Base-by-base conservation (phyloP, 2,888 invertebrate genomes). In the Stenotaenia linearis region DNA sequence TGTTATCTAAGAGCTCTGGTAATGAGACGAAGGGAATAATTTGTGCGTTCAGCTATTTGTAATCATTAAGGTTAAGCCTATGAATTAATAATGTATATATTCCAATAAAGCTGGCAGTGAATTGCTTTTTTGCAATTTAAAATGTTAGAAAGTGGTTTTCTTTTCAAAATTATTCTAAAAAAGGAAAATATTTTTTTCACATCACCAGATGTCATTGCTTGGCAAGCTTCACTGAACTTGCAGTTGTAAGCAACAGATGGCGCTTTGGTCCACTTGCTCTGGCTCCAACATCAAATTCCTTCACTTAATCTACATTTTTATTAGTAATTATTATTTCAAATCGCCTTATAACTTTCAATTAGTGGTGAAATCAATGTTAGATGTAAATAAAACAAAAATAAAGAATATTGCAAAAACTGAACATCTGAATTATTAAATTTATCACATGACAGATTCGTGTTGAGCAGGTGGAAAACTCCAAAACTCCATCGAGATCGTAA, bases 391-490 rank as follows among this genome's bases (percentile, higher is more conserved):
- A 50, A 1, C 15, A 6, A 18, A 18, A 45, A 18, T 5, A 45
- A 45, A 45, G 15, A 18, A 9, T 18, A 23, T 5, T 2, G 7
- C 23, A 69, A 69, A 25, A 15, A 23, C 12, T 69, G 23, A 12
- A 69, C 1, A 7, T 28, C 10, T n/a, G 25, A 69, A 69, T 28
- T 23, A 23, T 28, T 5, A 23, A 28, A 25, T 69, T 2, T 69
- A 75, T 75, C 37, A 75, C 76, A 35, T 75, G 76, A 35, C 18
- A 75, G 32, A 15, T 18, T 75, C 76, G 37, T 75, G 76, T 75
- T 75, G 35, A 37, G 18, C 9, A n/a, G 76, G 32, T 75, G 76
- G 76, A 32, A 21, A 23, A 37, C 30, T 75, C 76, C 76, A 75
- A 75, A 75, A 28, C 21, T 35, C 35, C n/a, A 15, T n/a, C 15